Percentiles rank a stretch among this genome's conserved stretches.
Conservation (phyloP, 2,888 invertebrate genomes). For the Hartigia nigra region DNA sequence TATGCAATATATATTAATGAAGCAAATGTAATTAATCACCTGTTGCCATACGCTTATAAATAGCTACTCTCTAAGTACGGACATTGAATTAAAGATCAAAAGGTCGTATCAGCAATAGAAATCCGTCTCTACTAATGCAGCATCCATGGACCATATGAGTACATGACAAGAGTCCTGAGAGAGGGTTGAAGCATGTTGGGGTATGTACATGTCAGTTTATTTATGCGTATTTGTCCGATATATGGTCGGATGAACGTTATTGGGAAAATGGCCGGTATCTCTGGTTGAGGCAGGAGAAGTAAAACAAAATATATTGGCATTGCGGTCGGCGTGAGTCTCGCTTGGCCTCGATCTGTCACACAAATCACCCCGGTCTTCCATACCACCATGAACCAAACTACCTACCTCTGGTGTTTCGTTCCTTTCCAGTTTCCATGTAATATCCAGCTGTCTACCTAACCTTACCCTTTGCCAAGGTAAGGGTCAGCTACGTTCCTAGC, state of each 20-base stretch:
- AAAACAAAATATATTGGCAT: constrained; percentile 54
- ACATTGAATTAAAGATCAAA: not conserved
- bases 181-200: not conserved
- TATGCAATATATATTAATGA: too few species aligned
- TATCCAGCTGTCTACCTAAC: constrained; percentile 17
- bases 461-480: not conserved
- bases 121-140: not conserved
- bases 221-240: constrained; percentile 2
- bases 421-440: constrained; percentile 7
- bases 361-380: constrained; percentile 49
- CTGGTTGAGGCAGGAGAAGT: constrained; percentile 28
- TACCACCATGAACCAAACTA: constrained; percentile 13
- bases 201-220: not conserved
- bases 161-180: not conserved
- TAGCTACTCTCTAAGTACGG: too few species aligned
- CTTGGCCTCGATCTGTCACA: constrained; percentile 60
- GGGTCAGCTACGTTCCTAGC: not conserved
- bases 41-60: too few species aligned
- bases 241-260: constrained; percentile 41
- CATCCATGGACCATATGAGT: not conserved
- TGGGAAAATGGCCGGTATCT: constrained; percentile 54
- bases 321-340: constrained; percentile 39
- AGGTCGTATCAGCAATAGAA: not conserved
- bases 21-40: too few species aligned
- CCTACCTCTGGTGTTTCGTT: constrained; percentile 15